Evolutionary conservation across 2,888 invertebrate genomes (phyloP), one percentile per base, ranked within the genome.

Genomic region (Zygaena filipendulae): DNA sequence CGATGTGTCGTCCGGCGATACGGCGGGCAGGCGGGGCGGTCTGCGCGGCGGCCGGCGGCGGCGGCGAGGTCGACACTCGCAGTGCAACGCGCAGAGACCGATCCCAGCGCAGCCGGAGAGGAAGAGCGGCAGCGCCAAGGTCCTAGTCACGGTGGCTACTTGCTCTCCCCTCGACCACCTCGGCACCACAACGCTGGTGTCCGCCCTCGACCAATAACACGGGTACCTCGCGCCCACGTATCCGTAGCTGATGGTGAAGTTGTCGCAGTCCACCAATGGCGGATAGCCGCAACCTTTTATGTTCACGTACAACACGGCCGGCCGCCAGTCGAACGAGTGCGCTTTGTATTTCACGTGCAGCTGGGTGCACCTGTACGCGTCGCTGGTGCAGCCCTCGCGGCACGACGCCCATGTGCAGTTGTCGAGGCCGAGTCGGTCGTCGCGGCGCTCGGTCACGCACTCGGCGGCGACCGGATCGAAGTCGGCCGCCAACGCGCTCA

Each of bases 231-330:
- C 84, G 25, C 90, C 90, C 42, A 87, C 84, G 43, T 77, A 82
- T 16, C 90, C 90, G 56, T 86, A 87, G 39, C 82, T 83, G 30
- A 82, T 82, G 7, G 89, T 88, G 59, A 91, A 91, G 56, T 89
- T 88, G 42, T 84, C 83, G 66, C 91, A 91, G 49, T 87, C 84
- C 32, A 91, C 88, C 25, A 79, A 71, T 20, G 91, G 91, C 8
- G 91, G 91, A 58, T 91, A 91, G 5, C 91, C 91, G 62, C 91
- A 91, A 30, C 91, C 91, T 57, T 91, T 91, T 53, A 91, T 90
- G 66, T 91, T 91, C 28, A 91, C 90, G 55, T 88, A 82, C 25
- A 91, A 70, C 21, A 85, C 82, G 3, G 86, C 87, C 25, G 84
- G 84, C 13, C 82, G 72, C 68, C 82, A 79, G 38, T 81, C 72